Base-by-base conservation (phyloP, 2,888 invertebrate genomes). In the Caenorhabditis afra region DNA sequence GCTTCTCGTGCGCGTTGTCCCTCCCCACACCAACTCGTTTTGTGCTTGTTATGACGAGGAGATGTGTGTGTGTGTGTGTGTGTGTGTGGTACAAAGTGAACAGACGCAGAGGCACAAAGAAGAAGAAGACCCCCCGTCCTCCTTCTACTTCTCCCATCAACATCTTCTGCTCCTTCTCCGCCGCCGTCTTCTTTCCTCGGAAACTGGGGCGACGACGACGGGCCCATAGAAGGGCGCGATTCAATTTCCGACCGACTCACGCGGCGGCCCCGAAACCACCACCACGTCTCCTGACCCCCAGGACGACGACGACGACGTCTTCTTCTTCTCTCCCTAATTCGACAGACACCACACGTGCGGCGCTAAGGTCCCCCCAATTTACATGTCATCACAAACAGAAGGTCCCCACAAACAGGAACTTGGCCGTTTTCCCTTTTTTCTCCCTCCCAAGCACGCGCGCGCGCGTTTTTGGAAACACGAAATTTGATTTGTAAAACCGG, bases 381-480 rank as follows among this genome's bases (percentile, higher is more conserved):
- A 20, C 49, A 49, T 49, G 49, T 22, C 49, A 49, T 47, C 45
- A 29, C 29, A 29, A 29, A 5, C 29, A 5, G 29, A 11, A 4
- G 41, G 3, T 3, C 7, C 3, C 12, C 41, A 41, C 41, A 41
- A 41, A 41, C 41, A 41, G 41, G 41, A 41, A 41, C 41, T 41
- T 3, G 20, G 8, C 20, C 11, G 49, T 47, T 47, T 47, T n/a
- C 2, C 45, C 45, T 2, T n/a, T n/a, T n/a, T n/a, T n/a, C n/a
- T n/a, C 44, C 44, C 44, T n/a, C n/a, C n/a, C n/a, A n/a, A 44
- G 14, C 44, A 44, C 44, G 44, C n/a, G 44, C 39, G 39, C 8
- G 39, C n/a, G 44, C n/a, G 44, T 44, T 10, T 49, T 10, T 47
- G 47, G 10, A 53, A 65, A 65, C 52, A 57, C n/a, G 7, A 29